Evolutionary conservation across 2,797 vertebrate genomes (phyloP), one percentile per base, ranked within the genome.

Genomic region (Acipenser ruthenus): DNA sequence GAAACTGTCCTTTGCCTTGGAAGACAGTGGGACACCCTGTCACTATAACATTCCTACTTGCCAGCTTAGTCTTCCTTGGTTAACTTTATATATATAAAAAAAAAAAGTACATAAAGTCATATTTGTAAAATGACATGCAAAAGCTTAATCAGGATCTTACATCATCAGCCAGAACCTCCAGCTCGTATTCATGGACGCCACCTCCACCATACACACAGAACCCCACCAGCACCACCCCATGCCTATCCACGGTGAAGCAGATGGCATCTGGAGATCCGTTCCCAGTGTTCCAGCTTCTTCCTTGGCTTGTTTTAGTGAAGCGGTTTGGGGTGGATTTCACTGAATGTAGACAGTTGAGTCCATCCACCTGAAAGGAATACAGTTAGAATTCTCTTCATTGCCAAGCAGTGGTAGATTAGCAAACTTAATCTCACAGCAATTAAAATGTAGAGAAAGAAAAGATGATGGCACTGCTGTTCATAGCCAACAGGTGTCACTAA

Each of bases 211-310:
- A 99, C 66, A 99, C 96, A 65, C 95, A 97, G 81, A 97, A 98
- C 10, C 97, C 97, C 67, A 98, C 95, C 68, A 98, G 90, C 74
- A 99, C 95, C 68, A 96, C 86, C 7, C 96, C 96, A 64, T 94
- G 89, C 75, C 97, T 99, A 83, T 99, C 97, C 50, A 98, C 94
- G 7, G 88, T 95, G 81, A 99, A 91, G 78, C 97, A 99, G 81
- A 99, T 99, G 71, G 97, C 97, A 78, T 99, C 97, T 2, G 97
- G 97, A 1, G 97, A 99, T 60, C 97, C 97, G 47, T 99, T 99
- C 52, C 97, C 96, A 1, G 97, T 99, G 82, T 99, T 99, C 97
- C 97, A 99, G 75, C 97, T 99, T 76, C 97, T 92, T 68, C 97
- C 97, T 73, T 99, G 97, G 82, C 97, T 99, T 23, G 95, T 99